phyloP scores from a whole-genome alignment of 2,113 vertebrate genomes.

The Chunga burmeisteri region DNA sequence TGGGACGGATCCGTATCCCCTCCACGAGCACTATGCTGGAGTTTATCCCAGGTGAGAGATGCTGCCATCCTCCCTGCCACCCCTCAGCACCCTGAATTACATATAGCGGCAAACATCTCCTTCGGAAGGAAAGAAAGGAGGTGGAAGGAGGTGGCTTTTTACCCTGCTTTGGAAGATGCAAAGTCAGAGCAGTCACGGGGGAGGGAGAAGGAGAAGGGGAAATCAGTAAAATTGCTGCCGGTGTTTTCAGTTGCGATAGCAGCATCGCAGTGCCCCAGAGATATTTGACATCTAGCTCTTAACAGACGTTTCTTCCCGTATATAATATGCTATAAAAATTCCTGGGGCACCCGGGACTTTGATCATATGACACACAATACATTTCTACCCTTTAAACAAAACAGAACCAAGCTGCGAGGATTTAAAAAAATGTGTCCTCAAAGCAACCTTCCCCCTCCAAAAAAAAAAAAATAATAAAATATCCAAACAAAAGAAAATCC shows the following conservation, averaged over 20 bases:
- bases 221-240: background rate
- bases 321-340: conserved; percentile 43
- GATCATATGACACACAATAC: conserved; percentile 63
- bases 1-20: background rate
- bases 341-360: conserved; percentile 41
- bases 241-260: background rate
- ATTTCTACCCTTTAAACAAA: conserved; percentile 58
- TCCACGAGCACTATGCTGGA: background rate
- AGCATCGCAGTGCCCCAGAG: background rate
- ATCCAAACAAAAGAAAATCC: background rate
- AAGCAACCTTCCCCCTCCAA: background rate
- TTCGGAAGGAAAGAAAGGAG: background rate
- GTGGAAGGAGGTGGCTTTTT: background rate
- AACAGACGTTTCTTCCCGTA: conserved; percentile 30
- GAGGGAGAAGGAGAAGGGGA: background rate
- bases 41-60: background rate
- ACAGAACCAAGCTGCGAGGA: background rate
- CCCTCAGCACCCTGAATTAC: background rate
- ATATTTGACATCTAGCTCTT: conserved; percentile 31
- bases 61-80: background rate
- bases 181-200: background rate
- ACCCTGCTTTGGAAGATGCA: background rate
- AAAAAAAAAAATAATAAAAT: background rate
- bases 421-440: conserved; percentile 34
- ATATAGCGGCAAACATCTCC: background rate